Percentiles rank a stretch among this genome's conserved stretches.
Evolutionary conservation across 2,113 vertebrate genomes (phyloP).

Genomic region (Tylochromis polylepis): DNA sequence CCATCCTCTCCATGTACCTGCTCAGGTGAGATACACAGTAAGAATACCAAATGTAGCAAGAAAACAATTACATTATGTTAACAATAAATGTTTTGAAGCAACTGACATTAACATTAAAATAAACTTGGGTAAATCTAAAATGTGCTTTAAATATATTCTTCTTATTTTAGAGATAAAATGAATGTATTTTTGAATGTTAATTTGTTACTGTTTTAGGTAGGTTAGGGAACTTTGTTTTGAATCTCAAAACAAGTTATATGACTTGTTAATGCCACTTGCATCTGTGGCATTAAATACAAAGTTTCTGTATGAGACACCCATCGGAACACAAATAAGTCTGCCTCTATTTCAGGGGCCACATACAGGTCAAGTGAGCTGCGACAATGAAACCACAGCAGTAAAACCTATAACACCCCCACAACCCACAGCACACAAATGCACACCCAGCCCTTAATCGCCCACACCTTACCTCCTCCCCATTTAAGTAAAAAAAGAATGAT

Average conservation of each 20-base stretch:
- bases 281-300: neutral
- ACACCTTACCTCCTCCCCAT: neutral
- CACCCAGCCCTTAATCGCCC: neutral
- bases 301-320: neutral
- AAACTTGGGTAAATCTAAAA: neutral
- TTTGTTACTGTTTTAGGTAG: neutral
- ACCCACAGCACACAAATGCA: neutral
- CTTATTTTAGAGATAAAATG: neutral
- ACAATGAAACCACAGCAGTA: neutral
- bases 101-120: neutral
- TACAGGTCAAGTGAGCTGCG: neutral
- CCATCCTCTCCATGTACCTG: constrained; percentile 79
- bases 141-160: neutral
- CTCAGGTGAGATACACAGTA: constrained; percentile 78
- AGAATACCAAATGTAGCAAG: neutral
- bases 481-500: neutral
- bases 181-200: neutral
- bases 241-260: neutral
- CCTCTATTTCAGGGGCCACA: neutral
- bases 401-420: neutral
- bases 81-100: neutral
- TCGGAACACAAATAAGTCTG: neutral
- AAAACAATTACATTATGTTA: neutral
- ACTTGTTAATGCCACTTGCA: neutral
- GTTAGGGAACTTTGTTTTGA: neutral